phyloP scores from a whole-genome alignment of 2,888 invertebrate species.

The Drosophila histrio region DNA sequence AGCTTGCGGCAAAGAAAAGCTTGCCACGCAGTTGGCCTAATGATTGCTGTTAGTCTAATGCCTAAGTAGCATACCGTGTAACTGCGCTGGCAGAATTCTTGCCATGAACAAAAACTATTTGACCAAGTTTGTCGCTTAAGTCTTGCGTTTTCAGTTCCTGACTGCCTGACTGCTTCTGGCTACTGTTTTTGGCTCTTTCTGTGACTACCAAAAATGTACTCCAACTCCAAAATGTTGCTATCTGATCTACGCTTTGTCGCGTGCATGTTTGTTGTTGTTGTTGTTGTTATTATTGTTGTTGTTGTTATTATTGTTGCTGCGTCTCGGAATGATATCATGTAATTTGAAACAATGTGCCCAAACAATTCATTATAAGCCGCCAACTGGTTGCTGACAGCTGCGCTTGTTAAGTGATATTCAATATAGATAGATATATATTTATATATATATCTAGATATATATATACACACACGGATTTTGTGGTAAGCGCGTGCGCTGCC shows the following conservation, averaged over 20 bases:
- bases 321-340: conserved; percentile 57
- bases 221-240: conserved; percentile 37
- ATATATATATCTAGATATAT: conserved; percentile 8
- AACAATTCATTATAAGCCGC: conserved; percentile 74
- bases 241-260: conserved; percentile 62
- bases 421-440: conserved; percentile 40
- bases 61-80: conserved; percentile 38
- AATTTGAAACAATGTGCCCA: conserved; percentile 74
- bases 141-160: conserved; percentile 45
- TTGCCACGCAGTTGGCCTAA: background rate
- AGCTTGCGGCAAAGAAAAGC: conserved; percentile 38
- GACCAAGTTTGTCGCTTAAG: conserved; percentile 45
- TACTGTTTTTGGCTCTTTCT: conserved; percentile 11
- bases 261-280: conserved; percentile 44
- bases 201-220: conserved; percentile 29
- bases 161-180: background rate
- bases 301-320: conserved; percentile 2
- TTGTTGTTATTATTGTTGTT: conserved; percentile 6
- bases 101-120: conserved; percentile 30
- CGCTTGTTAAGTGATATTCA: conserved; percentile 78
- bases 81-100: conserved; percentile 29
- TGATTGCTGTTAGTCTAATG: conserved; percentile 1
- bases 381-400: conserved; percentile 73
- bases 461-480: conserved; percentile 12
- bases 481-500: conserved; percentile 38